Conservation (phyloP, 2,888 invertebrate species). For the Agonopterix alstromeriana region DNA sequence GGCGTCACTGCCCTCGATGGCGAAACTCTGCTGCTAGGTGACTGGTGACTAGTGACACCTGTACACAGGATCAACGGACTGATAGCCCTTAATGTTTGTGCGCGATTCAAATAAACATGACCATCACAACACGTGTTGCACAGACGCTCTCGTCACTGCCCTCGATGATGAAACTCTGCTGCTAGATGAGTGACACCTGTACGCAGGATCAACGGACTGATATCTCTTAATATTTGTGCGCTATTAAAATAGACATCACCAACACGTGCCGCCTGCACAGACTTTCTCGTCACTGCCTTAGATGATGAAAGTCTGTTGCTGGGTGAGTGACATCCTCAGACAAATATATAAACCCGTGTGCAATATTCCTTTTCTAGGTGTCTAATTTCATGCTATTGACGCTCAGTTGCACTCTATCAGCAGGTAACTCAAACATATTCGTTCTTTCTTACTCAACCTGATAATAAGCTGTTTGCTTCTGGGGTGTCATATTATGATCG, state of each 20-base stretch:
- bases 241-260: not conserved
- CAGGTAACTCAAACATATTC: too few species aligned
- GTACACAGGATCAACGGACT: slow-evolving; percentile 33
- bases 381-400: too few species aligned
- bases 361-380: too few species aligned
- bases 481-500: too few species aligned
- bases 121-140: slow-evolving; percentile 83
- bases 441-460: too few species aligned
- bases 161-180: slow-evolving; percentile 95
- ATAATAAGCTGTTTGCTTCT: too few species aligned
- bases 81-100: slow-evolving; percentile 65
- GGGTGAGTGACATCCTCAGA: not conserved
- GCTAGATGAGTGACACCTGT: slow-evolving; percentile 75
- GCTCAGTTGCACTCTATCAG: too few species aligned
- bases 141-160: slow-evolving; percentile 96
- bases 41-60: slow-evolving; percentile 25
- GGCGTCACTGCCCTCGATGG: slow-evolving; percentile 80
- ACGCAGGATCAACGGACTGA: not conserved
- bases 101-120: slow-evolving; percentile 92
- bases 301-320: slow-evolving; percentile 94
- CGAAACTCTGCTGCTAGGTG: slow-evolving; percentile 90
- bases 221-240: not conserved
- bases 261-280: slow-evolving; percentile 78
- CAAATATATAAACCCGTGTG: too few species aligned
- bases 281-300: slow-evolving; percentile 95